Conservation (phyloP, 2,888 invertebrate species). For the Xylocampa areola region DNA sequence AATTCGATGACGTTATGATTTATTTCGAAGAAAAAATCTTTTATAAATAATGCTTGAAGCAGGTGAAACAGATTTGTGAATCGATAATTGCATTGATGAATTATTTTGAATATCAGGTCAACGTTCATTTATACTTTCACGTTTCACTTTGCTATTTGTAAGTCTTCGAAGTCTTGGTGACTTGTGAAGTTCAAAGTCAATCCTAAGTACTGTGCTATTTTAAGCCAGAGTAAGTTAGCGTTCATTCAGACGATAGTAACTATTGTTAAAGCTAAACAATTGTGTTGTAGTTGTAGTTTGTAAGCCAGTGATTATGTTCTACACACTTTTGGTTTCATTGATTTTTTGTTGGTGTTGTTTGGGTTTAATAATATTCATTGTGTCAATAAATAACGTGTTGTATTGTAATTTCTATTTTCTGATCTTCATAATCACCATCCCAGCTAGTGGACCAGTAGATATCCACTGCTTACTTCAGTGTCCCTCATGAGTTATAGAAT, state of each 20-base stretch:
- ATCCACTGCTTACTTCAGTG: no score
- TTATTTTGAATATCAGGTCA: constrained; percentile 51
- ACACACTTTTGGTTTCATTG: constrained; percentile 25
- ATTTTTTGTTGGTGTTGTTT: constrained; percentile 13
- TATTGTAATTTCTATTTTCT: no score
- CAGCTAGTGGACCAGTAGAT: no score
- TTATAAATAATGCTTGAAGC: constrained; percentile 59
- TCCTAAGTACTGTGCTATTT: constrained; percentile 65
- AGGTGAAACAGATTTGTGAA: constrained; percentile 71
- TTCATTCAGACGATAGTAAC: constrained; percentile 60
- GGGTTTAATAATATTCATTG: not conserved
- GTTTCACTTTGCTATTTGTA: constrained; percentile 55
- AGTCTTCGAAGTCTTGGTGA: constrained; percentile 64
- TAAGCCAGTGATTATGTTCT: constrained; percentile 35
- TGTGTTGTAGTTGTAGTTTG: constrained; percentile 55
- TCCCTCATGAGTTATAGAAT: no score
- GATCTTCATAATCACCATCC: no score
- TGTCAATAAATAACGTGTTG: no score
- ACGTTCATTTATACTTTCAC: constrained; percentile 52
- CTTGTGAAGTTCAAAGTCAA: constrained; percentile 72
- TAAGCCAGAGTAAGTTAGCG: constrained; percentile 59
- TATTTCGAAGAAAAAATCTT: constrained; percentile 72
- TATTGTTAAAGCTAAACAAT: constrained; percentile 60
- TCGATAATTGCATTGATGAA: constrained; percentile 66
- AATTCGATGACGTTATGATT: constrained; percentile 85